phyloP scores from a whole-genome alignment of 2,113 vertebrate species.

The Aegotheles bennettii region DNA sequence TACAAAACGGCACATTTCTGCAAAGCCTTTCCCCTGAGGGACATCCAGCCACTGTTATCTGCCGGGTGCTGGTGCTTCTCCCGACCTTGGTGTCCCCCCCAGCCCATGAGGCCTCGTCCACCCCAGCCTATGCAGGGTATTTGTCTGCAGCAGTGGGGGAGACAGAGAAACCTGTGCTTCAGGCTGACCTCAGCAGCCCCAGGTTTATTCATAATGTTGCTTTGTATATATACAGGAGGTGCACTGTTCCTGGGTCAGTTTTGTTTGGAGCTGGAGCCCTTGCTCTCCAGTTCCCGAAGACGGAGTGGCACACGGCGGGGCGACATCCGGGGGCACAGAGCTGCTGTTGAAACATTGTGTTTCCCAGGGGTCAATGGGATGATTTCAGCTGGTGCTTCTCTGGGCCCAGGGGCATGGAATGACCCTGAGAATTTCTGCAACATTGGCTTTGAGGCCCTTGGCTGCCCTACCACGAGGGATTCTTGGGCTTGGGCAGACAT shows the following conservation, averaged over 20 bases:
- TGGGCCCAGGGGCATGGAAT: not conserved
- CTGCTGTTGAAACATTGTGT: fast-evolving
- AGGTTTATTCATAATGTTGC: not conserved
- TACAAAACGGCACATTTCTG: not conserved
- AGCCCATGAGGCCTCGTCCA: too few relatives aligned
- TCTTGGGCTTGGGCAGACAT: not conserved
- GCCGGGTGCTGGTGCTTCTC: not conserved
- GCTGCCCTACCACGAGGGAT: fast-evolving
- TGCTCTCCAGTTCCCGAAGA: not conserved
- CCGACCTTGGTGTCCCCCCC: not conserved
- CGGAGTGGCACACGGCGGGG: fast-evolving
- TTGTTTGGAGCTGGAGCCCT: not conserved
- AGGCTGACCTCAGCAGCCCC: not conserved
- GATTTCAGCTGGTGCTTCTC: not conserved
- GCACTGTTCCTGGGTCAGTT: not conserved
- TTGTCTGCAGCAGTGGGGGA: fast-evolving
- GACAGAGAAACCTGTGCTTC: fast-evolving
- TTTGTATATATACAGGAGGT: not conserved
- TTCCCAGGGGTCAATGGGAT: not conserved
- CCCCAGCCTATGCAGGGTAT: not conserved
- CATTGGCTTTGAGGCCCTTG: fast-evolving
- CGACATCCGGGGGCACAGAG: fast-evolving
- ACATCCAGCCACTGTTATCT: fast-evolving
- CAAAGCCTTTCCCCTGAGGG: not conserved
- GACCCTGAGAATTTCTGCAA: not conserved